Conservation (phyloP, 1,140 invertebrate species). For the Chlorops oryzae region DNA sequence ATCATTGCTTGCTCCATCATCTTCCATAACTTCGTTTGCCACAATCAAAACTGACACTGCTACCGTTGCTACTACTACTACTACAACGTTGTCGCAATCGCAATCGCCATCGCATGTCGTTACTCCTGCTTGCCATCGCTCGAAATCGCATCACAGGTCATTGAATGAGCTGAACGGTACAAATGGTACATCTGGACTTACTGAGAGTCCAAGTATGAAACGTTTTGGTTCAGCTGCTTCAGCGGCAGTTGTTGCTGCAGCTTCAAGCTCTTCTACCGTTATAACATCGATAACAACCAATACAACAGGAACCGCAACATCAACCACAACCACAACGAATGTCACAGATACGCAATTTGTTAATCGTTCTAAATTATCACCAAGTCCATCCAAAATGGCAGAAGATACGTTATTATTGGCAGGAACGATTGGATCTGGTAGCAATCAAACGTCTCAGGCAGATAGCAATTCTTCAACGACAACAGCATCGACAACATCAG, state of each 20-base stretch:
- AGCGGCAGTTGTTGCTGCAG: constrained; percentile 25
- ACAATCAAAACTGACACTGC: not conserved
- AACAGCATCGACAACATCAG: constrained; percentile 29
- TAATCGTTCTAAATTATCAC: constrained; percentile 22
- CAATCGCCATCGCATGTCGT: constrained; percentile 1
- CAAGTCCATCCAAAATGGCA: constrained; percentile 42
- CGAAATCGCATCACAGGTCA: constrained; percentile 14
- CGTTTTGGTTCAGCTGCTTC: constrained; percentile 26
- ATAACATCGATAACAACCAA: no score
- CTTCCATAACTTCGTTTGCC: no score
- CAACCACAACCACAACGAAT: not conserved
- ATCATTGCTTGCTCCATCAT: constrained; percentile 44
- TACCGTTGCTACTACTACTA: no score
- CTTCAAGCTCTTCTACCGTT: not conserved
- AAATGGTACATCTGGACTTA: not conserved
- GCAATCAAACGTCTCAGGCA: constrained; percentile 16
- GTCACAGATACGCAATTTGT: not conserved
- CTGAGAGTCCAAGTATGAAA: constrained; percentile 23
- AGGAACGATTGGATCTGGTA: constrained; percentile 24
- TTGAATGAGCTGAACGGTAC: constrained; percentile 9
- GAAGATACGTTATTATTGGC: no score
- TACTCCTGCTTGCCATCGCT: constrained; percentile 7
- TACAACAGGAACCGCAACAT: not conserved
- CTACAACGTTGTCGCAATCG: not conserved
- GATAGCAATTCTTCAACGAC: constrained; percentile 32